A percentile compares a stretch with the other conserved stretches of the same genome.
phyloP scores from a whole-genome alignment of 2,797 vertebrate species.

The Takifugu ocellatus region DNA sequence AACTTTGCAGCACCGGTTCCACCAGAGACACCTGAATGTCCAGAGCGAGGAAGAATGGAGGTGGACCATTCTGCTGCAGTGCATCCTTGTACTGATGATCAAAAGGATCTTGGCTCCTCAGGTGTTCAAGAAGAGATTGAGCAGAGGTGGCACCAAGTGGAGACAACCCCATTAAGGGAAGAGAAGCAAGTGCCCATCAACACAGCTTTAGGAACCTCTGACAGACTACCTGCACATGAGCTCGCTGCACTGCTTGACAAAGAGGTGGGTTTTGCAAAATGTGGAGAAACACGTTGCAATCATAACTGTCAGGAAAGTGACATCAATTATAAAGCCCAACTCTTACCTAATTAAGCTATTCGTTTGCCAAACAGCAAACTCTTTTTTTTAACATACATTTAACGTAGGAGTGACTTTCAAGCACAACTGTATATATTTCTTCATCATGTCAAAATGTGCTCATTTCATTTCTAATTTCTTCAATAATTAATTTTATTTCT shows the following conservation, averaged over 20 bases:
- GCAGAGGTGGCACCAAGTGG: constrained; percentile 96
- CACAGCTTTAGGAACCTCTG: constrained; percentile 47
- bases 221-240: constrained; percentile 79
- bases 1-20: constrained; percentile 48
- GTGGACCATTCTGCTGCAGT: constrained; percentile 73
- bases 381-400: too few species aligned
- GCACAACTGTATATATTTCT: not conserved
- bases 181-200: constrained; percentile 94
- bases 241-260: constrained; percentile 86
- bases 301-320: too few species aligned
- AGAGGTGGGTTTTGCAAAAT: constrained; percentile 77
- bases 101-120: constrained; percentile 70
- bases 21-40: constrained; percentile 51
- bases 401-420: too few species aligned
- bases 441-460: not conserved
- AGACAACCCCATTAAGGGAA: constrained; percentile 90
- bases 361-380: too few species aligned
- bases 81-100: constrained; percentile 53
- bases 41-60: constrained; percentile 82
- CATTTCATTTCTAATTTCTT: not conserved
- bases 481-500: not conserved
- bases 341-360: too few species aligned
- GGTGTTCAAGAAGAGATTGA: constrained; percentile 90
- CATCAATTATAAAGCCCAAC: too few species aligned
- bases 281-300: not conserved